These are phyloP conservation scores for Drosophila jambulina DNA, from an alignment of 1,140 invertebrate genomes.

Conservation along the genomic window DNA sequence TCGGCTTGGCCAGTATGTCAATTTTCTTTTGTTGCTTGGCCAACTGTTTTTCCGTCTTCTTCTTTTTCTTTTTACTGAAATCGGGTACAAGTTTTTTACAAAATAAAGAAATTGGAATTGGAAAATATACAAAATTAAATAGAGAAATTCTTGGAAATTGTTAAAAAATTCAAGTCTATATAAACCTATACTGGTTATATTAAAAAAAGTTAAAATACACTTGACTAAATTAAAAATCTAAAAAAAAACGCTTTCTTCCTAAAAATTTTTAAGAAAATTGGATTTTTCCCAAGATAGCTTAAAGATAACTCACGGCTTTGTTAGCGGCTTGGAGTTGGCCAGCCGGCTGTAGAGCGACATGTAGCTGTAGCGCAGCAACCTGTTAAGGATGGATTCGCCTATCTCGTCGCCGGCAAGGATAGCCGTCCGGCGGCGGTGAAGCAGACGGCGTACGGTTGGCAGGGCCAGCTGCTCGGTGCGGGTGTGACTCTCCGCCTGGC, in stretches of 20 bases:
- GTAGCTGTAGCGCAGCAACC: conserved; percentile 69
- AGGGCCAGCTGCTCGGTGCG: conserved; percentile 75
- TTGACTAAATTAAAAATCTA: too few species aligned
- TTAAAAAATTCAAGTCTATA: too few species aligned
- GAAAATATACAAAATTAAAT: not conserved
- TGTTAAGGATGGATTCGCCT: conserved; percentile 65
- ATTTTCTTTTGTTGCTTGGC: conserved; percentile 35
- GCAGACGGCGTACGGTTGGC: conserved; percentile 55
- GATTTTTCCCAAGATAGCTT: not conserved
- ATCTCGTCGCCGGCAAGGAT: conserved; percentile 42
- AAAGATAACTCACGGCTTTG: conserved; percentile 48
- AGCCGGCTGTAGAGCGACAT: conserved; percentile 75
- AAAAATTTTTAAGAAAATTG: not conserved
- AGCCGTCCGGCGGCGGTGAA: conserved; percentile 33
- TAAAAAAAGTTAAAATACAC: too few species aligned
- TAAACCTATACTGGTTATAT: too few species aligned
- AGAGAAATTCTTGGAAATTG: too few species aligned
- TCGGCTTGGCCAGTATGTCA: conserved; percentile 55
- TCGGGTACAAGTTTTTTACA: not conserved
- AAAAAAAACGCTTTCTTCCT: not conserved
- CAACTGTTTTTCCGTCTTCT: conserved; percentile 42
- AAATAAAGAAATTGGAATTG: too few species aligned
- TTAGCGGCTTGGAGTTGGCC: conserved; percentile 56
- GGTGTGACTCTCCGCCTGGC: conserved; percentile 45
- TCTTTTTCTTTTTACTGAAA: conserved; percentile 57